A percentile compares a stretch with the other conserved stretches of the same genome.
Evolutionary conservation across 2,888 invertebrate genomes (phyloP).

Genomic region (Hemaris fuciformis): DNA sequence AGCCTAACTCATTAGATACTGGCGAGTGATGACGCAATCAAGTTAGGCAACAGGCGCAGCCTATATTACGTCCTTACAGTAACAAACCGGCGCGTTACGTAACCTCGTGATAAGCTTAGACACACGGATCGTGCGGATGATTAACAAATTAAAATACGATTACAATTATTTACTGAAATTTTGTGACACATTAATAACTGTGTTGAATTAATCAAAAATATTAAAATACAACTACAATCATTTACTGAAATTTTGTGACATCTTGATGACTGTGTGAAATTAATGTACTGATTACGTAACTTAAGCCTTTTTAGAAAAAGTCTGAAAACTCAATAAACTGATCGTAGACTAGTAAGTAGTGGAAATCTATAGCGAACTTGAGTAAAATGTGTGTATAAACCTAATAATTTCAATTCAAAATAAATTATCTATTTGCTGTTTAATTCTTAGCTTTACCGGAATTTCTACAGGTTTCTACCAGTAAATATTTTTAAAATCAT

Average conservation of each 20-base stretch:
- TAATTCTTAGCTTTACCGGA: too few relatives aligned
- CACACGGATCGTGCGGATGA: constrained; percentile 26
- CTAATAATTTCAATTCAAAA: too few relatives aligned
- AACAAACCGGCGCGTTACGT: constrained; percentile 25
- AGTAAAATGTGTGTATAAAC: too few relatives aligned
- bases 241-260: neutral
- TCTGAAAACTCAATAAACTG: too few relatives aligned
- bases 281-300: too few relatives aligned
- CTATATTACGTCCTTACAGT: constrained; percentile 28
- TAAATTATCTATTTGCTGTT: too few relatives aligned
- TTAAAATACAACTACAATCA: neutral
- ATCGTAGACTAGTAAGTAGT: too few relatives aligned
- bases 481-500: too few relatives aligned
- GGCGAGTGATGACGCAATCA: constrained; percentile 14
- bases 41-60: constrained; percentile 24
- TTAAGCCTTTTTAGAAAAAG: too few relatives aligned
- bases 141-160: neutral
- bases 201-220: neutral
- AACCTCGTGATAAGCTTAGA: constrained; percentile 38
- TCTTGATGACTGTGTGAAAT: neutral
- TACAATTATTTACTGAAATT: too few relatives aligned
- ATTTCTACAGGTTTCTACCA: too few relatives aligned
- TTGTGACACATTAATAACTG: neutral
- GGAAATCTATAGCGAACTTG: too few relatives aligned
- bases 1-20: neutral